A percentile compares a stretch with the other conserved stretches of the same genome.
These are phyloP conservation scores for Brachyistius frenatus DNA, from an alignment of 2,113 vertebrate species.

Conservation along the genomic window DNA sequence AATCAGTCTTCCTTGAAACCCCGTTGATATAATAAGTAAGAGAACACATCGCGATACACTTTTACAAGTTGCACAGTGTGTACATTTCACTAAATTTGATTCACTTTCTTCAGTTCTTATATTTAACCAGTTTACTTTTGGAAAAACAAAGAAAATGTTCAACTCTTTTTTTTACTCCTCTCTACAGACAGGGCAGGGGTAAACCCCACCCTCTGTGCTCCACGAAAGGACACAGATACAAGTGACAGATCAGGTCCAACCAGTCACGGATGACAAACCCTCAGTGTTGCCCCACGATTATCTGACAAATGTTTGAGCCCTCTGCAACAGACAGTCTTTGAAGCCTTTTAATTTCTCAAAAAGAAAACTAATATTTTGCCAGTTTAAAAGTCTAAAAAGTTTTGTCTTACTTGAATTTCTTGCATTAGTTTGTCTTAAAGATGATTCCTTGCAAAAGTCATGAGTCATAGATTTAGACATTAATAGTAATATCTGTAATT, in stretches of 20 bases:
- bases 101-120: not conserved
- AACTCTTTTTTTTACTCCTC: conserved; percentile 45
- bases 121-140: not conserved
- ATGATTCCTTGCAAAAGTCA: not conserved
- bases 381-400: not conserved
- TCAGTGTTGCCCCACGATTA: conserved; percentile 75
- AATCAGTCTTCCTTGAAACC: not conserved
- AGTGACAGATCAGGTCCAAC: conserved; percentile 86
- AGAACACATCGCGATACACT: not conserved
- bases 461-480: not conserved
- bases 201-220: conserved; percentile 82
- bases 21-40: not conserved
- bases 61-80: not conserved
- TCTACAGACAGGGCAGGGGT: conserved; percentile 70
- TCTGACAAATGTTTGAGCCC: conserved; percentile 65
- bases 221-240: conserved; percentile 80
- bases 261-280: conserved; percentile 84
- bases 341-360: conserved; percentile 45
- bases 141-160: not conserved
- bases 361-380: not conserved
- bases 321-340: conserved; percentile 43
- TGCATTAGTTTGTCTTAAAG: not conserved
- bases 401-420: not conserved
- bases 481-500: not conserved
- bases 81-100: not conserved